These are phyloP conservation scores for Spondyliosoma cantharus DNA, from an alignment of 2,797 vertebrate species.

Conservation along the genomic window DNA sequence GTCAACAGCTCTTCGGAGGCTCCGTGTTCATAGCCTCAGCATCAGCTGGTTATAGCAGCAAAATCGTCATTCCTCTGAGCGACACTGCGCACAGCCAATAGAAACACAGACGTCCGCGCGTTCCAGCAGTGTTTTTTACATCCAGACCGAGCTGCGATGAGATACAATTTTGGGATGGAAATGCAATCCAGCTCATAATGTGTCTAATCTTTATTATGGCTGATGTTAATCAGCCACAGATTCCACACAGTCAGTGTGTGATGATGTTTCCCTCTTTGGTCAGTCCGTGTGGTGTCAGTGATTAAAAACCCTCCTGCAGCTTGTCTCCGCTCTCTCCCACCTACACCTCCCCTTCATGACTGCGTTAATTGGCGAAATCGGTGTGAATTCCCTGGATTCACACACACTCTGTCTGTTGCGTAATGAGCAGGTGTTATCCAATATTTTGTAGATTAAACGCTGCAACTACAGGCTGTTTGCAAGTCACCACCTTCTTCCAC, in stretches of 20 bases:
- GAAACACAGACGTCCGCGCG: conserved; percentile 62
- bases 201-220: not conserved
- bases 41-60: conserved; percentile 79
- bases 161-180: conserved; percentile 60
- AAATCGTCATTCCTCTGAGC: conserved; percentile 71
- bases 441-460: not conserved
- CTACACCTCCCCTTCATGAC: conserved; percentile 50
- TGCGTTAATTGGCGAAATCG: conserved; percentile 57
- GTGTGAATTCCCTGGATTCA: conserved; percentile 33
- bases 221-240: not conserved
- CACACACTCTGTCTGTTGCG: conserved; percentile 3
- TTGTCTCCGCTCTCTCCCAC: conserved; percentile 41
- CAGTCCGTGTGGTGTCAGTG: conserved; percentile 40
- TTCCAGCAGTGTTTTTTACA: conserved; percentile 56
- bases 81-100: conserved; percentile 75
- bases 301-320: conserved; percentile 47
- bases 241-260: not conserved
- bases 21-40: conserved; percentile 72
- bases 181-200: conserved; percentile 4
- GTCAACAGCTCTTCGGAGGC: conserved; percentile 71
- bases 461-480: not conserved
- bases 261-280: not conserved
- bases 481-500: no score
- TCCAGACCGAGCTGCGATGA: conserved; percentile 39
- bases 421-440: conserved; percentile 5